phyloP scores from a whole-genome alignment of 2,888 invertebrate genomes.

The Cantharis rustica region DNA sequence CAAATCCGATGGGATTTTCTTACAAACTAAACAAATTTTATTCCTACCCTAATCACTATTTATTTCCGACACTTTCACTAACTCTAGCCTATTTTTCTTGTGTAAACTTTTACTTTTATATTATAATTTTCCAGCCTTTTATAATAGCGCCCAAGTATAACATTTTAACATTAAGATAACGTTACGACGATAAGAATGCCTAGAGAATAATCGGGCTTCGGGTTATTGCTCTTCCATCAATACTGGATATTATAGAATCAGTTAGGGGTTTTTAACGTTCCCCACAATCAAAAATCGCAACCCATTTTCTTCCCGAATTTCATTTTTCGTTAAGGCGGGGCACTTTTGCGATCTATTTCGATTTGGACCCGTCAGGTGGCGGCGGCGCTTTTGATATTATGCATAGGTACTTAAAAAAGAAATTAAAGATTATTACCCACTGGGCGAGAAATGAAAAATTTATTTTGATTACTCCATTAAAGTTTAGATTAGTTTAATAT shows the following conservation, averaged over 20 bases:
- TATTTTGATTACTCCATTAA: not conserved
- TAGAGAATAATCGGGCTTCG: not conserved
- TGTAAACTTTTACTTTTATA: not conserved
- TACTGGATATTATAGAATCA: not conserved
- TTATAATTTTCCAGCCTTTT: not conserved
- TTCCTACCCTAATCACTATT: constrained; percentile 20
- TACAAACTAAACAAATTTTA: constrained; percentile 26
- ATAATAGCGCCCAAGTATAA: not conserved
- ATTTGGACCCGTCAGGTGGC: not conserved
- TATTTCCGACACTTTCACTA: constrained; percentile 20
- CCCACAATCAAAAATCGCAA: not conserved
- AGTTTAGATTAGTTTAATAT: not conserved
- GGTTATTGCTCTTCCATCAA: not conserved
- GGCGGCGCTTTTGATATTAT: not conserved
- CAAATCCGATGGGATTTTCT: constrained; percentile 18
- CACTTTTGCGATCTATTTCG: not conserved
- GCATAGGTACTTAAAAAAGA: too few species aligned
- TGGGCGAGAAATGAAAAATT: not conserved
- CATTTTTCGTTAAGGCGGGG: not conserved
- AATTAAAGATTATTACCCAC: not conserved
- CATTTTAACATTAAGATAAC: constrained; percentile 1
- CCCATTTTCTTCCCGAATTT: not conserved
- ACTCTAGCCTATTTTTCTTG: constrained; percentile 15
- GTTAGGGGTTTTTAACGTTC: not conserved
- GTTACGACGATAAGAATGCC: not conserved